phyloP scores from a whole-genome alignment of 1,140 invertebrate genomes.

The Neodiprion virginianus region DNA sequence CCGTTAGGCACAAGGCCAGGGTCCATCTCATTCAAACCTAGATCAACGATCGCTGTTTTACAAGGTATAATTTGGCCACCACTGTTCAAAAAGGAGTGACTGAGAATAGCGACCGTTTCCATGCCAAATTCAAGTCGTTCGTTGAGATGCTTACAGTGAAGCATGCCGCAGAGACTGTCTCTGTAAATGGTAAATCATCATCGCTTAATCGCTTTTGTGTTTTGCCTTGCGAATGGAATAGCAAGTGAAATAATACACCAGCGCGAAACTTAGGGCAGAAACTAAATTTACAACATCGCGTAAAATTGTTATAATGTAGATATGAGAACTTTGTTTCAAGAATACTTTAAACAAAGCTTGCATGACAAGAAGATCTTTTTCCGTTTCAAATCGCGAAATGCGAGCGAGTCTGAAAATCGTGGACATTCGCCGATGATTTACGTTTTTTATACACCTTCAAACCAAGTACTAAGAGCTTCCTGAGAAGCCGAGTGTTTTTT shows the following conservation, averaged over 20 bases:
- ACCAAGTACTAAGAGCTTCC: neutral
- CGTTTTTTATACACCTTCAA: no score
- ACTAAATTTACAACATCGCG: no score
- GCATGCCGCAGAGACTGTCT: slow-evolving; percentile 88
- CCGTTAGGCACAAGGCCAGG: slow-evolving; percentile 96
- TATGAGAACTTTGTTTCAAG: no score
- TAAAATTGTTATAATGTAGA: no score
- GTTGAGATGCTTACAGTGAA: slow-evolving; percentile 95
- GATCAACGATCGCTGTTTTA: slow-evolving; percentile 86
- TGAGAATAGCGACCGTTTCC: slow-evolving; percentile 85
- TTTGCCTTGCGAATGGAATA: no score
- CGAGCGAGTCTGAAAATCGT: no score
- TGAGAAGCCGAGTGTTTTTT: neutral
- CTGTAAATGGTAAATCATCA: slow-evolving; percentile 48
- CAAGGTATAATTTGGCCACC: slow-evolving; percentile 80
- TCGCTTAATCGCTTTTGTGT: neutral
- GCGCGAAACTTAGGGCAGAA: no score
- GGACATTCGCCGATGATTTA: no score
- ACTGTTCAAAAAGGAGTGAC: slow-evolving; percentile 82
- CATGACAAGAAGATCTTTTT: no score
- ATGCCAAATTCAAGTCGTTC: slow-evolving; percentile 96
- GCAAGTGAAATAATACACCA: no score
- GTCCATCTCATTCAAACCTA: slow-evolving; percentile 91
- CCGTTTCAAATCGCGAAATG: no score
- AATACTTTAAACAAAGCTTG: no score